Evolutionary conservation across 2,113 vertebrate genomes (phyloP).

Genomic region (Coptodon rendalli): DNA sequence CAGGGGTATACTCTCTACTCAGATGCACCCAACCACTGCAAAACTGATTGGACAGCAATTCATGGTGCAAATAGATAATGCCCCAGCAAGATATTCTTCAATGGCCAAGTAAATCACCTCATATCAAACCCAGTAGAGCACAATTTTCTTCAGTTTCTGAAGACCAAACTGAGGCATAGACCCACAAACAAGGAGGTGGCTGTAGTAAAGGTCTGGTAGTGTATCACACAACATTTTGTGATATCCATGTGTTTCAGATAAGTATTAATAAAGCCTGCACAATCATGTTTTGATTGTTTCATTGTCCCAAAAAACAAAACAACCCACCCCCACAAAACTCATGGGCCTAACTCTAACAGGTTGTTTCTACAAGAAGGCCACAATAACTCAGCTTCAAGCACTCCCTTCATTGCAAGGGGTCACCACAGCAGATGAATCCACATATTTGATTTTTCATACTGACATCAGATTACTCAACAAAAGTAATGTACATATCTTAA

Average conservation of each 20-base stretch:
- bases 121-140: background rate
- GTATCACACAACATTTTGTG: background rate
- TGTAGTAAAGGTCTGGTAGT: background rate
- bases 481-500: background rate
- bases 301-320: background rate
- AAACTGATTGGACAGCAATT: background rate
- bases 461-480: background rate
- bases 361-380: background rate
- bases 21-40: background rate
- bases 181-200: background rate
- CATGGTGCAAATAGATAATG: background rate
- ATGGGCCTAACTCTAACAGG: background rate
- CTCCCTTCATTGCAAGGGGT: background rate
- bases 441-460: background rate
- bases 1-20: background rate
- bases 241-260: background rate
- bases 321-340: too few relatives aligned
- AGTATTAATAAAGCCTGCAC: background rate
- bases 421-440: background rate
- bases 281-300: background rate
- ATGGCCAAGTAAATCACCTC: background rate
- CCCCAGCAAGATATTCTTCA: background rate
- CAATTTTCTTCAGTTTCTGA: background rate
- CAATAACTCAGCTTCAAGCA: background rate
- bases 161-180: background rate